phyloP scores from a whole-genome alignment of 2,888 invertebrate species.

The Mythimna impura region DNA sequence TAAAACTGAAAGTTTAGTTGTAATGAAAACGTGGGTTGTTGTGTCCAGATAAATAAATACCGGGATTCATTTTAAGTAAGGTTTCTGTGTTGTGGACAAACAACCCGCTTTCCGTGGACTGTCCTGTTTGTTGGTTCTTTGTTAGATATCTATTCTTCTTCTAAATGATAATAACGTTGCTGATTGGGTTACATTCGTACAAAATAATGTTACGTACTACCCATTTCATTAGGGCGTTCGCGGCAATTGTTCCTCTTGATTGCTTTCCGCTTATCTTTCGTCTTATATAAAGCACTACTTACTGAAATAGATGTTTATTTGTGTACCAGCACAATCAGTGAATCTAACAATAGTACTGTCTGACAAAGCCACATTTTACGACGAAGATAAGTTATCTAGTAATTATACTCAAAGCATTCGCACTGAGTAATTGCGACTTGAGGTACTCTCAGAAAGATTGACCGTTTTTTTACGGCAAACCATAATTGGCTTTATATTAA shows the following conservation, averaged over 20 bases:
- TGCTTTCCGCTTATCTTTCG: constrained; percentile 6
- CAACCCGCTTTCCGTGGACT: constrained; percentile 14
- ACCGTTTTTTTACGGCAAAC: neutral
- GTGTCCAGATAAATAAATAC: constrained; percentile 51
- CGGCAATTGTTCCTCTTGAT: constrained; percentile 32
- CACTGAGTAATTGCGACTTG: neutral
- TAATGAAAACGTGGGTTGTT: constrained; percentile 46
- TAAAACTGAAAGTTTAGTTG: constrained; percentile 52
- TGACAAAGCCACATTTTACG: neutral
- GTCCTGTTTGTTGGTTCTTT: constrained; percentile 18
- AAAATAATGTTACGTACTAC: neutral
- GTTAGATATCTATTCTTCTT: constrained; percentile 6
- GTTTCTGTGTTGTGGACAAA: constrained; percentile 43
- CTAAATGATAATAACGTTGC: neutral
- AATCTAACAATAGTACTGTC: neutral
- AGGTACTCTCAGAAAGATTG: neutral
- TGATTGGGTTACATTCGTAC: constrained; percentile 25
- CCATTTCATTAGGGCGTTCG: neutral
- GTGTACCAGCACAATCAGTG: neutral
- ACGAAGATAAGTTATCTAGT: neutral
- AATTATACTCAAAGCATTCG: neutral
- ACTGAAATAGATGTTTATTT: neutral
- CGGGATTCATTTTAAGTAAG: constrained; percentile 50
- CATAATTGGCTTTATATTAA: neutral
- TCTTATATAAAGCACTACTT: neutral